Percentiles rank a stretch among this genome's conserved stretches.
Evolutionary conservation across 2,113 vertebrate genomes (phyloP).

Genomic region (Perognathus longimembris): DNA sequence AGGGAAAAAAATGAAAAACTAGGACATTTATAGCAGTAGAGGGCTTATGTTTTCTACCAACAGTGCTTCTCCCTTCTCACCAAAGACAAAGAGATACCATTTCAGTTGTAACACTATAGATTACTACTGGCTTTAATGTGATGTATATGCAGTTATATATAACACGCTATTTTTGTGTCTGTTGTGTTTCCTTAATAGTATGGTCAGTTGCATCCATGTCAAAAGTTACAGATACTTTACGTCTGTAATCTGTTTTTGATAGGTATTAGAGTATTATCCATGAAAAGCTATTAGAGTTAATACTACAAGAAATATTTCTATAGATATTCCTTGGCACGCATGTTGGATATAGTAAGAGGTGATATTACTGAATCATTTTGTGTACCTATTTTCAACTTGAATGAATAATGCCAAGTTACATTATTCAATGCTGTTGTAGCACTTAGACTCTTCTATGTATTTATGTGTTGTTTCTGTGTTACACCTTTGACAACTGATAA

Average conservation of each 20-base stretch:
- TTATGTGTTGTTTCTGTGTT: not conserved
- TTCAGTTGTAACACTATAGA: not conserved
- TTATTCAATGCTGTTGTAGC: conserved; percentile 15
- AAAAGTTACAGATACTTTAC: conserved; percentile 18
- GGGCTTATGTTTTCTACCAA: not conserved
- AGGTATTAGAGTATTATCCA: conserved; percentile 19
- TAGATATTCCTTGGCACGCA: conserved; percentile 13
- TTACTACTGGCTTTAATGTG: not conserved
- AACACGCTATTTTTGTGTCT: not conserved
- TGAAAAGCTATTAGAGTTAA: conserved; percentile 60
- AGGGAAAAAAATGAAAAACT: conserved; percentile 1
- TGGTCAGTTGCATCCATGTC: not conserved
- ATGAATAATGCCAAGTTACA: conserved; percentile 40
- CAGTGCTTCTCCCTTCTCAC: not conserved
- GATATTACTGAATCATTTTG: conserved; percentile 45
- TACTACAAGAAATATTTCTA: conserved; percentile 26
- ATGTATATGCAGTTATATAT: not conserved
- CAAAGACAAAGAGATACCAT: not conserved
- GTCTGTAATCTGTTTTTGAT: not conserved
- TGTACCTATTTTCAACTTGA: conserved; percentile 24
- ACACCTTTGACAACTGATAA: not conserved
- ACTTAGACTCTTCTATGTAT: not conserved
- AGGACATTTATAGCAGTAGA: not conserved
- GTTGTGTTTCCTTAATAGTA: not conserved
- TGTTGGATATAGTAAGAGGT: conserved; percentile 26